These are phyloP conservation scores for Camelus bactrianus DNA, from an alignment of 2,113 vertebrate species.

Conservation along the genomic window DNA sequence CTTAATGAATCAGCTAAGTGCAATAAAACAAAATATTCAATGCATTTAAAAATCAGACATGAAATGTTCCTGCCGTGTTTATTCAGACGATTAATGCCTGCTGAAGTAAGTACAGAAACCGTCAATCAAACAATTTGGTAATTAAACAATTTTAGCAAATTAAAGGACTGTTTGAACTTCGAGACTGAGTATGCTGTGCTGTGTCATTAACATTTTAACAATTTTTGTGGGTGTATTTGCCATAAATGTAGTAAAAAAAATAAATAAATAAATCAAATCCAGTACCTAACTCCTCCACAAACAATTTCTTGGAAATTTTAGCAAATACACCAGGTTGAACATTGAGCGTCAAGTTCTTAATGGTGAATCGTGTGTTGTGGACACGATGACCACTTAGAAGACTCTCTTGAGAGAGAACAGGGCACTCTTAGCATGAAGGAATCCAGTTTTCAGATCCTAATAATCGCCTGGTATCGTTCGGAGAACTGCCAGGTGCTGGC, in stretches of 20 bases:
- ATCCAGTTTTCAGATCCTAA: not conserved
- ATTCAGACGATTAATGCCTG: not conserved
- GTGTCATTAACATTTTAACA: not conserved
- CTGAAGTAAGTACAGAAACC: not conserved
- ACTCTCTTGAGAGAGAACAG: not conserved
- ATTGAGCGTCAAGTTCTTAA: not conserved
- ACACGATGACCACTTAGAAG: not conserved
- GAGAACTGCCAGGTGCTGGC: not conserved
- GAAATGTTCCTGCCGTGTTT: not conserved
- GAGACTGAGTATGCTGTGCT: not conserved
- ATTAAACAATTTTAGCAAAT: not conserved
- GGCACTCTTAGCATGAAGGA: not conserved
- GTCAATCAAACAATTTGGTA: not conserved
- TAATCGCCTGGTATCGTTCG: accelerated
- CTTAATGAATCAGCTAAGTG: not conserved
- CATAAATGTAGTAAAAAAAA: not conserved
- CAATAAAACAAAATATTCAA: not conserved
- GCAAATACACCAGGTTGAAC: not conserved
- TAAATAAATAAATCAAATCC: too few relatives aligned
- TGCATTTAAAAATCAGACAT: not conserved
- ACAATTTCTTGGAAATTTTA: not conserved
- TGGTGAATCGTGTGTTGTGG: not conserved
- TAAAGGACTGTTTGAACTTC: not conserved
- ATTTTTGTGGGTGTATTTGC: not conserved
- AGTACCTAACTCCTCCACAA: not conserved